Evolutionary conservation across 2,113 vertebrate species (phyloP).

Genomic region (Hippocampus comes): DNA sequence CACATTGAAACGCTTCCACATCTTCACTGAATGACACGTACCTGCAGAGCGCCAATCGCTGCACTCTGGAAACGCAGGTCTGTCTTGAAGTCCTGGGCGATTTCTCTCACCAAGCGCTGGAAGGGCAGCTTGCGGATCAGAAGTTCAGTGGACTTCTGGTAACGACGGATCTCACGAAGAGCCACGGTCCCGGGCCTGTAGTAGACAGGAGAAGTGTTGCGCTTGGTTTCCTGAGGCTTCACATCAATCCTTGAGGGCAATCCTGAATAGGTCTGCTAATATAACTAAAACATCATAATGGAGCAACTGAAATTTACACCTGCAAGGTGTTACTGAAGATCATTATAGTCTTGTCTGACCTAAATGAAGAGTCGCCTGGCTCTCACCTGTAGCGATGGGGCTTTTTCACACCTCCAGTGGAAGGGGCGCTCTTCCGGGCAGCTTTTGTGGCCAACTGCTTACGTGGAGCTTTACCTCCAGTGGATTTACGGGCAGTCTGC

Average conservation of each 20-base stretch:
- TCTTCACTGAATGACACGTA: slow-evolving; percentile 4
- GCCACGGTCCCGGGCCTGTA: slow-evolving; percentile 74
- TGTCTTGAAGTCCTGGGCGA: slow-evolving; percentile 80
- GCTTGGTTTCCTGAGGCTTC: neutral
- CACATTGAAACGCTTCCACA: no score
- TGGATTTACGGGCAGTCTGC: slow-evolving; percentile 83
- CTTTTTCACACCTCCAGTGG: slow-evolving; percentile 86
- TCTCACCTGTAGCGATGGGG: slow-evolving; percentile 83
- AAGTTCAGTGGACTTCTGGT: slow-evolving; percentile 79
- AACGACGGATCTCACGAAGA: slow-evolving; percentile 78
- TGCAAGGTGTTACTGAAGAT: neutral
- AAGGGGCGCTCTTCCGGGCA: slow-evolving; percentile 82
- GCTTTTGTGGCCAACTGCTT: slow-evolving; percentile 85
- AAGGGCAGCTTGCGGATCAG: slow-evolving; percentile 81
- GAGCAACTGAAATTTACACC: neutral
- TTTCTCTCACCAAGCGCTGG: slow-evolving; percentile 79
- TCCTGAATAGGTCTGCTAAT: no score
- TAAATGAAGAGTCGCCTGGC: neutral
- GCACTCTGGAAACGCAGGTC: slow-evolving; percentile 77
- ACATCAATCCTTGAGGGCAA: neutral
- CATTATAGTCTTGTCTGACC: neutral
- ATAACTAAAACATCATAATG: neutral
- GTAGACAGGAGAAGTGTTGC: neutral
- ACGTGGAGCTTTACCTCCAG: slow-evolving; percentile 83
- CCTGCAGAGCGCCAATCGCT: slow-evolving; percentile 76